phyloP scores from a whole-genome alignment of 1,140 invertebrate species.

The Drosophila ananassae region DNA sequence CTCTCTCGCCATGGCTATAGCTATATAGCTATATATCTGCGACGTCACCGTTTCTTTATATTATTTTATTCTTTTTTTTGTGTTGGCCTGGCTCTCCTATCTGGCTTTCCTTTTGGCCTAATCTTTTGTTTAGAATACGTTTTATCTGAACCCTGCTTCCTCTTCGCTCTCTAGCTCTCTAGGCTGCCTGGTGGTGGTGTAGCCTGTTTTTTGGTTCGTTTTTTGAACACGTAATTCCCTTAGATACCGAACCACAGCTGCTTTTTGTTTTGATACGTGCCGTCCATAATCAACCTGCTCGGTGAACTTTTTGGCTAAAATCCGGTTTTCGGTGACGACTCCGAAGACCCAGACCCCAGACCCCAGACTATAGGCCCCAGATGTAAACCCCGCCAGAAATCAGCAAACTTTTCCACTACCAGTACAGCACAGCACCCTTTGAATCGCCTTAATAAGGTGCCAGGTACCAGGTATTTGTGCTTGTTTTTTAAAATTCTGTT shows the following conservation, averaged over 20 bases:
- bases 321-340: slow-evolving; percentile 22
- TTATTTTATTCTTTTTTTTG: slow-evolving; percentile 40
- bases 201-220: slow-evolving; percentile 10
- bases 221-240: slow-evolving; percentile 38
- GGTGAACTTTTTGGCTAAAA: slow-evolving; percentile 13
- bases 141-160: slow-evolving; percentile 60
- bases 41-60: slow-evolving; percentile 47
- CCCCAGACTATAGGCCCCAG: neutral
- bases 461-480: neutral
- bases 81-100: slow-evolving; percentile 12
- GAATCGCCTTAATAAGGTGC: neutral
- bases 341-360: neutral
- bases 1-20: neutral
- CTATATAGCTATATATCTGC: slow-evolving; percentile 8
- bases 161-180: slow-evolving; percentile 4
- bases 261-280: slow-evolving; percentile 77
- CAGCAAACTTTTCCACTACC: slow-evolving; percentile 36
- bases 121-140: slow-evolving; percentile 79
- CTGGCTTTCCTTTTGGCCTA: slow-evolving; percentile 40
- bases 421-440: neutral
- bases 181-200: neutral
- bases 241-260: slow-evolving; percentile 66
- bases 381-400: slow-evolving; percentile 1
- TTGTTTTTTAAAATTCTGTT: neutral
- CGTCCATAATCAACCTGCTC: slow-evolving; percentile 62